Evolutionary conservation across 2,797 vertebrate species (phyloP).

Genomic region (Cyprinella venusta): DNA sequence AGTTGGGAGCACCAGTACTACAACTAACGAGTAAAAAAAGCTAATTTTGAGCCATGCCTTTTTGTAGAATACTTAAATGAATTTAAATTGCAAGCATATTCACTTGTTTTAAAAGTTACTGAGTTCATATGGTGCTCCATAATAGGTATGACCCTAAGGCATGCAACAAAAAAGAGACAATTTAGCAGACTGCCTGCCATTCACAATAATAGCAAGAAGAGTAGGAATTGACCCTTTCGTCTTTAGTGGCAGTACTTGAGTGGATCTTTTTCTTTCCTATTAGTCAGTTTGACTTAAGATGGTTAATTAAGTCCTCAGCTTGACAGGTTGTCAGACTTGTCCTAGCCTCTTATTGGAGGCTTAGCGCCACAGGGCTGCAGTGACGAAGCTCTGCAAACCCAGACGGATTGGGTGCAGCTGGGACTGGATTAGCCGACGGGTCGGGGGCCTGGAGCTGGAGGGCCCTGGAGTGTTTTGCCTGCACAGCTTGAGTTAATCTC

Average conservation of each 20-base stretch:
- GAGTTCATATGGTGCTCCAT: background rate
- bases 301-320: constrained; percentile 82
- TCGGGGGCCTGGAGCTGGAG: constrained; percentile 73
- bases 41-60: background rate
- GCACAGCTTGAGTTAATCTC: constrained; percentile 78
- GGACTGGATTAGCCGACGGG: constrained; percentile 78
- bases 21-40: background rate
- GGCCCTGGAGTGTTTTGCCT: constrained; percentile 74
- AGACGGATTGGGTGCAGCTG: constrained; percentile 83
- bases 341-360: constrained; percentile 77
- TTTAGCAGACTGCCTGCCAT: constrained; percentile 1
- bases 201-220: constrained; percentile 4
- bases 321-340: constrained; percentile 81
- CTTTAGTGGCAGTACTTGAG: constrained; percentile 60
- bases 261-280: constrained; percentile 76
- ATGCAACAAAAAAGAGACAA: background rate
- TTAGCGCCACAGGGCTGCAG: constrained; percentile 68
- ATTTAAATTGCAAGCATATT: background rate
- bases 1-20: background rate
- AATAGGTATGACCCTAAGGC: background rate
- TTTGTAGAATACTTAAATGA: background rate
- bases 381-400: constrained; percentile 65
- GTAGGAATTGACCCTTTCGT: constrained; percentile 57
- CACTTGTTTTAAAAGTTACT: background rate
- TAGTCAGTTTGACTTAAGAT: constrained; percentile 81